These are phyloP conservation scores for Aldrovandia affinis DNA, from an alignment of 2,797 vertebrate genomes.

Conservation along the genomic window DNA sequence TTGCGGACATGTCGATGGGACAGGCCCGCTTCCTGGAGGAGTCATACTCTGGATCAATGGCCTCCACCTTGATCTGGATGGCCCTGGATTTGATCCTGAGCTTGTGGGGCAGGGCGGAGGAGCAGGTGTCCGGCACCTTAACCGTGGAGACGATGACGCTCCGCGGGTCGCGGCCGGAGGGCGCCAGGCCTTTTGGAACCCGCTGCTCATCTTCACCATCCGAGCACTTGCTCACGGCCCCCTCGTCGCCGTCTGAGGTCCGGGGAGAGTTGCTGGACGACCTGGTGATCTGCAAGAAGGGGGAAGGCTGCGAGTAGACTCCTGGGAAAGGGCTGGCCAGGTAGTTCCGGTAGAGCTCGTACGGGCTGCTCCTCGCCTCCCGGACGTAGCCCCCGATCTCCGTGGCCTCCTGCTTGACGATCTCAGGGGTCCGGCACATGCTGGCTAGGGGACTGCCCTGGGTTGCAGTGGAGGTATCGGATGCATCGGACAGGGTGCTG, in stretches of 20 bases:
- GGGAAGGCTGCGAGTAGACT: slow-evolving; percentile 79
- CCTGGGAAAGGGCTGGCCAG: slow-evolving; percentile 71
- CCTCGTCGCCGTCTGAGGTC: slow-evolving; percentile 86
- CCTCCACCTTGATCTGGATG: slow-evolving; percentile 90
- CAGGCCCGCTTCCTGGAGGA: slow-evolving; percentile 77
- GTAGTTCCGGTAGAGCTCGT: slow-evolving; percentile 81
- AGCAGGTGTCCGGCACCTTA: slow-evolving; percentile 85
- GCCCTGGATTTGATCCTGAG: slow-evolving; percentile 90
- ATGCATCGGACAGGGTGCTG: slow-evolving; percentile 75
- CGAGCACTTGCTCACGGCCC: slow-evolving; percentile 84
- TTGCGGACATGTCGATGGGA: slow-evolving; percentile 74
- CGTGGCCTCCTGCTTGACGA: slow-evolving; percentile 85
- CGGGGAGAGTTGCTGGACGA: slow-evolving; percentile 90
- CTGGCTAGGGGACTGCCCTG: slow-evolving; percentile 65
- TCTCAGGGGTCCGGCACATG: slow-evolving; percentile 72
- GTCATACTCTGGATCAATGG: slow-evolving; percentile 85
- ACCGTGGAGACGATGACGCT: slow-evolving; percentile 80
- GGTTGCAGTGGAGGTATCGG: slow-evolving; percentile 71
- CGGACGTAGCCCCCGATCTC: slow-evolving; percentile 74
- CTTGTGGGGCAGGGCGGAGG: slow-evolving; percentile 92
- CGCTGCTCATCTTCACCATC: slow-evolving; percentile 96
- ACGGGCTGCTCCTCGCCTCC: slow-evolving; percentile 74
- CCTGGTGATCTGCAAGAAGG: slow-evolving; percentile 79
- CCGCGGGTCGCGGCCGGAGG: slow-evolving; percentile 79
- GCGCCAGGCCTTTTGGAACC: slow-evolving; percentile 87